phyloP scores from a whole-genome alignment of 2,113 vertebrate species.

The Bombycilla garrulus region DNA sequence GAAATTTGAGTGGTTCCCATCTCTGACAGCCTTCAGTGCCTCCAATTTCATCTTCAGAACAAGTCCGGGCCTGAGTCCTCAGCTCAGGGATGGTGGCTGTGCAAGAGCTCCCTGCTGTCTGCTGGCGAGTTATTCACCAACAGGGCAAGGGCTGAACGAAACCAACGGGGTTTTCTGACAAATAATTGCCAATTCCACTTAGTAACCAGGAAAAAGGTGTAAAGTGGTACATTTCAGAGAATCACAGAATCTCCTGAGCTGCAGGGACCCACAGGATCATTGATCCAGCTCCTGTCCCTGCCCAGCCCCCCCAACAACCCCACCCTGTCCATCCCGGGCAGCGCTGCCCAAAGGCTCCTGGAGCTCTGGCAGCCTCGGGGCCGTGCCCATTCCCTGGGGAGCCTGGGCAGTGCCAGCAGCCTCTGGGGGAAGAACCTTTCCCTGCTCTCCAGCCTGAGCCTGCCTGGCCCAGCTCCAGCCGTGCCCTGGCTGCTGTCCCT shows the following conservation, averaged over 20 bases:
- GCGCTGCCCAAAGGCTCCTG: not conserved
- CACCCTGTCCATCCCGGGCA: not conserved
- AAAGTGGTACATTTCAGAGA: not conserved
- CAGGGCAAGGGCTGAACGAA: not conserved
- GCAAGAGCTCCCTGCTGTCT: not conserved
- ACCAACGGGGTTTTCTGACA: not conserved
- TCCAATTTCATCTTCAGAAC: not conserved
- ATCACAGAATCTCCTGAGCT: not conserved
- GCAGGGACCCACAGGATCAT: not conserved
- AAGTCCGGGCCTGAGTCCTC: not conserved
- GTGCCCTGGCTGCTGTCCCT: rapidly evolving
- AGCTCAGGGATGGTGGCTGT: not conserved
- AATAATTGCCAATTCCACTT: not conserved
- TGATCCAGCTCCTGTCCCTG: rapidly evolving
- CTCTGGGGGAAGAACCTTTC: not conserved
- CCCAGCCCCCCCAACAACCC: not conserved
- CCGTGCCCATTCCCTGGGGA: not conserved
- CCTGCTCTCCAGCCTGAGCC: not conserved
- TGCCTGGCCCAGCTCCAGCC: not conserved
- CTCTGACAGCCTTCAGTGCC: not conserved
- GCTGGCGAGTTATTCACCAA: not conserved
- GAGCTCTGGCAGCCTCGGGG: not conserved
- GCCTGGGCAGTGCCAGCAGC: not conserved
- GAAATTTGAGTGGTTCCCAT: not conserved
- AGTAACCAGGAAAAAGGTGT: not conserved